These are phyloP conservation scores for Ammodytes dubius DNA, from an alignment of 2,113 vertebrate genomes.

Conservation along the genomic window DNA sequence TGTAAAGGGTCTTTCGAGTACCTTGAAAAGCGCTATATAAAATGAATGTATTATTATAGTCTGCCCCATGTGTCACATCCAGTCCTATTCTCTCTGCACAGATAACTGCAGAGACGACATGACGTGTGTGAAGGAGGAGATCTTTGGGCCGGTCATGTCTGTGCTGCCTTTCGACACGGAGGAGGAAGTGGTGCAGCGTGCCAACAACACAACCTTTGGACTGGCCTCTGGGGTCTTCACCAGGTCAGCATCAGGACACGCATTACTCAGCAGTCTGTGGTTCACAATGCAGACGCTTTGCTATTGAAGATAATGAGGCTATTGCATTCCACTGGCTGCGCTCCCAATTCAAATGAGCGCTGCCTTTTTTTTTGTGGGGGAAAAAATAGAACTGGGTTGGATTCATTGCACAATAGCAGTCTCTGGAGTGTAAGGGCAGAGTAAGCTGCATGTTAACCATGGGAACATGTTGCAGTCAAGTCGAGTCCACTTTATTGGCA, in stretches of 20 bases:
- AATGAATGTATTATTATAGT: too few species aligned
- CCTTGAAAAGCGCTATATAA: too few species aligned
- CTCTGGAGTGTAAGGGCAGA: not conserved
- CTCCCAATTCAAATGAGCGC: not conserved
- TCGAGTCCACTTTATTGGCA: not conserved
- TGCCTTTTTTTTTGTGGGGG: too few species aligned
- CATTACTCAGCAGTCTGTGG: not conserved
- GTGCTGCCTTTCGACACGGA: slow-evolving; percentile 94
- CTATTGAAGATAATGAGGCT: slow-evolving; percentile 1
- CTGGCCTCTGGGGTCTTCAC: slow-evolving; percentile 96
- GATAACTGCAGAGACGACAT: slow-evolving; percentile 95
- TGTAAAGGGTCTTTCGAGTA: too few species aligned
- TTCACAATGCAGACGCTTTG: accelerated
- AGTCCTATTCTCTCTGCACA: slow-evolving; percentile 57
- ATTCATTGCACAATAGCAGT: not conserved
- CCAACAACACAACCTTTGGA: slow-evolving; percentile 92
- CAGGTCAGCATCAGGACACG: slow-evolving; percentile 82
- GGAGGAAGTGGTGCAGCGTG: slow-evolving; percentile 91
- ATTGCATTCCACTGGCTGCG: not conserved
- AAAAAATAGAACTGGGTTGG: too few species aligned
- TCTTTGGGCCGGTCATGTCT: slow-evolving; percentile 98
- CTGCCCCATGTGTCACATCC: not conserved
- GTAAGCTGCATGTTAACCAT: not conserved
- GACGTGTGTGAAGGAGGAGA: slow-evolving; percentile 97
- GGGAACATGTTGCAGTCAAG: not conserved